Conservation (phyloP, 2,797 vertebrate genomes). For the Gymnoscopelus microlampas region DNA sequence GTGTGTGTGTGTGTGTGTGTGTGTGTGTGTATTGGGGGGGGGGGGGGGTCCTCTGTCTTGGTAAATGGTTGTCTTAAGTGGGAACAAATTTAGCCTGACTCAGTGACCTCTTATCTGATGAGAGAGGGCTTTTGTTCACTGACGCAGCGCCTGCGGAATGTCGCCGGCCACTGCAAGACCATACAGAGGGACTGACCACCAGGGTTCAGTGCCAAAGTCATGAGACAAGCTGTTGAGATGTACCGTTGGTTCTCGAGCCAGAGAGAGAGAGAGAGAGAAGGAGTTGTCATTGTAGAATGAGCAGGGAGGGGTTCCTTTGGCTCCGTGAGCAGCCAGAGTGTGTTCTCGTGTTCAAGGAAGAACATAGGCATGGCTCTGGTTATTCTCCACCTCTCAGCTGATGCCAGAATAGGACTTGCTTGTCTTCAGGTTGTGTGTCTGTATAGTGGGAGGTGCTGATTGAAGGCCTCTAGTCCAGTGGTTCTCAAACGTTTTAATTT, state of each 20-base stretch:
- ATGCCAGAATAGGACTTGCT: slow-evolving; percentile 51
- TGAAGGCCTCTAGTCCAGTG: slow-evolving; percentile 17
- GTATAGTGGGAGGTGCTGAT: slow-evolving; percentile 16
- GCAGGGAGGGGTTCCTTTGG: slow-evolving; percentile 54
- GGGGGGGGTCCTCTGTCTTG: slow-evolving; percentile 38
- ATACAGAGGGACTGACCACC: slow-evolving; percentile 43
- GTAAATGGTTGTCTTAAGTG: slow-evolving; percentile 72
- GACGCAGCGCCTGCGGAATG: slow-evolving; percentile 68
- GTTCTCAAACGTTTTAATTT: no score
- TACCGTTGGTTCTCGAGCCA: slow-evolving; percentile 18
- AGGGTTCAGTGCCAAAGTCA: slow-evolving; percentile 37
- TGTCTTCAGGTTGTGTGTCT: background rate
- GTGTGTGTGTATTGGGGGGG: slow-evolving; percentile 38
- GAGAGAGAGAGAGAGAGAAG: slow-evolving; percentile 33
- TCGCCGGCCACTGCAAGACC: slow-evolving; percentile 44
- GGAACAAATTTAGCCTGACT: slow-evolving; percentile 72
- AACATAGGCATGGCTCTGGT: slow-evolving; percentile 44
- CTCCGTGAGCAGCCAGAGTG: slow-evolving; percentile 45
- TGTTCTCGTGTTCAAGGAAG: slow-evolving; percentile 55
- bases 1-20: slow-evolving; percentile 12
- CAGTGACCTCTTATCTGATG: slow-evolving; percentile 65
- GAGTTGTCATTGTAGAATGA: slow-evolving; percentile 54
- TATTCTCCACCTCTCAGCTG: slow-evolving; percentile 47
- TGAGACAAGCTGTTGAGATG: slow-evolving; percentile 39
- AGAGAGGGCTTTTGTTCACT: slow-evolving; percentile 66